phyloP scores from a whole-genome alignment of 2,888 invertebrate species.

The Dimorphilus gyrociliatus region DNA sequence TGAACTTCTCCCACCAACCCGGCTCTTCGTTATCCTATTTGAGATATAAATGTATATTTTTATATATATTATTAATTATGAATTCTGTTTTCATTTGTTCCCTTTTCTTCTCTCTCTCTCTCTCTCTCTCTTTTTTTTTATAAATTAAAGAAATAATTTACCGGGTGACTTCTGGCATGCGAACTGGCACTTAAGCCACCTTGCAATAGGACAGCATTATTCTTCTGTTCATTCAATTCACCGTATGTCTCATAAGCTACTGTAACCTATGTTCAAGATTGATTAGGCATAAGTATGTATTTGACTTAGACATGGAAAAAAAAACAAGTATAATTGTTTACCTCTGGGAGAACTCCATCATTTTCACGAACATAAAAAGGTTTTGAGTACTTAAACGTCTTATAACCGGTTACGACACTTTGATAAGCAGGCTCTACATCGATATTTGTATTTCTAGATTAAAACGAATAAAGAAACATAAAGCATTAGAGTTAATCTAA shows the following conservation, averaged over 20 bases:
- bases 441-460: too few relatives aligned
- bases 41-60: not conserved
- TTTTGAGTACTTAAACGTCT: conserved; percentile 14
- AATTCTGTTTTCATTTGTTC: too few relatives aligned
- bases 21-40: conserved; percentile 23
- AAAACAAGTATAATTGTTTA: too few relatives aligned
- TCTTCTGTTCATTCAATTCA: conserved; percentile 21
- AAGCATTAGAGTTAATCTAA: too few relatives aligned
- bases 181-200: conserved; percentile 34
- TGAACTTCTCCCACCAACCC: conserved; percentile 38
- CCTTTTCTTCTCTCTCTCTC: too few relatives aligned
- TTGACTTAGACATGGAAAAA: too few relatives aligned
- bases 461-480: too few relatives aligned
- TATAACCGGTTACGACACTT: conserved; percentile 23
- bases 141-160: conserved; percentile 11
- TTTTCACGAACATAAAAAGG: conserved; percentile 27
- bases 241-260: conserved; percentile 38
- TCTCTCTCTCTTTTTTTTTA: too few relatives aligned
- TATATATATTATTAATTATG: not conserved
- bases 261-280: too few relatives aligned
- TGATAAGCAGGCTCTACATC: conserved; percentile 31
- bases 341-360: conserved; percentile 22
- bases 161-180: conserved; percentile 32
- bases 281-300: too few relatives aligned
- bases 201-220: conserved; percentile 30